A percentile compares a stretch with the other conserved stretches of the same genome.
These are phyloP conservation scores for Cartodere bifasciata DNA, from an alignment of 2,888 invertebrate genomes.

Conservation along the genomic window DNA sequence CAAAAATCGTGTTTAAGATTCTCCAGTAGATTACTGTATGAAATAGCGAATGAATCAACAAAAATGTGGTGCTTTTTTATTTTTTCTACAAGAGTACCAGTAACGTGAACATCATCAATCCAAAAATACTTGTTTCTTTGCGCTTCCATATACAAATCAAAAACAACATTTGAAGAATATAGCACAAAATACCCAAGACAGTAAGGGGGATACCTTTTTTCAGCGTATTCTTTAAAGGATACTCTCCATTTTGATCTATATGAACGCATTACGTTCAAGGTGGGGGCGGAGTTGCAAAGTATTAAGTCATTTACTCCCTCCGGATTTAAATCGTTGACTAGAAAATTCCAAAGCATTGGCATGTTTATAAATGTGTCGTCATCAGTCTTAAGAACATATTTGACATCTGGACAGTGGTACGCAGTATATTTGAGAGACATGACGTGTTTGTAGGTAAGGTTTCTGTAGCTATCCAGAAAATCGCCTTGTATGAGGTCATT, in stretches of 20 bases:
- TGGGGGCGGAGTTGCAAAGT: constrained; percentile 41
- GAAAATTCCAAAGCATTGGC: constrained; percentile 36
- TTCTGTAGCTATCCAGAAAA: constrained; percentile 64
- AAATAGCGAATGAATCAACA: constrained; percentile 6
- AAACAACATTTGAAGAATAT: constrained; percentile 37
- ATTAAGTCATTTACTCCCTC: constrained; percentile 45
- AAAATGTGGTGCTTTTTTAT: constrained; percentile 7
- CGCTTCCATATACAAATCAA: constrained; percentile 35
- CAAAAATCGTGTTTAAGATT: too few species aligned
- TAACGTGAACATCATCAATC: constrained; percentile 61
- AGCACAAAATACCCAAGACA: constrained; percentile 50
- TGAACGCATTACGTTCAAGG: constrained; percentile 41
- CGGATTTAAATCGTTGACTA: constrained; percentile 40
- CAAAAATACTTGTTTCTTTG: constrained; percentile 49
- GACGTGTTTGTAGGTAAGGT: constrained; percentile 74
- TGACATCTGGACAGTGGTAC: constrained; percentile 55
- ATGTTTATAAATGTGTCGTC: constrained; percentile 68
- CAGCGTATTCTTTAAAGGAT: constrained; percentile 45
- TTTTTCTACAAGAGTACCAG: constrained; percentile 37
- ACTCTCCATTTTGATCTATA: constrained; percentile 58
- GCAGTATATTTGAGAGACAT: constrained; percentile 69
- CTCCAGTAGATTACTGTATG: too few species aligned
- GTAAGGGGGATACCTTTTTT: constrained; percentile 49
- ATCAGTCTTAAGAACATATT: constrained; percentile 56
- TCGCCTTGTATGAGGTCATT: constrained; percentile 65